Evolutionary conservation across 2,888 invertebrate genomes (phyloP), one percentile per base, ranked within the genome.

Genomic region (Phalera bucephala): DNA sequence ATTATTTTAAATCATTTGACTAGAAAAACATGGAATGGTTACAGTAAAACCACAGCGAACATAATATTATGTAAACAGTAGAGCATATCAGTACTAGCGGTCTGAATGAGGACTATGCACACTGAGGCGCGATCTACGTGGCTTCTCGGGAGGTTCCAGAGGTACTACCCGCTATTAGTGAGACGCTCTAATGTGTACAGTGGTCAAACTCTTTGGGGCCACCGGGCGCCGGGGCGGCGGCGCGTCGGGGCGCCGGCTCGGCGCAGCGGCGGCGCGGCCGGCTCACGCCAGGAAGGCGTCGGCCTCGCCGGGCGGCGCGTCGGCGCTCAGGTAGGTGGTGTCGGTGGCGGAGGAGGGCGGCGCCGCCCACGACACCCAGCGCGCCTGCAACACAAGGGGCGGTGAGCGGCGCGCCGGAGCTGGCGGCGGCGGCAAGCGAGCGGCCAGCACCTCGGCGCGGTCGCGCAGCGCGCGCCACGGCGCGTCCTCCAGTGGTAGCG

Each of bases 401-500:
- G 3, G 22, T 22, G 10, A 9, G 22, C 10, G 10, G 30, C 8
- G 28, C 2, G 13, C 12, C 25, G 21, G 9, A 21, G 11, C 40
- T 31, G 9, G 45, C 46, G 23, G 27, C 30, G 28, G 34, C 37
- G 35, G 50, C 15, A 31, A 28, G 49, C 33, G 27, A 47, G 25
- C 45, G 42, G 39, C 49, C 9, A 6, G 21, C 31, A 74, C 71
- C 64, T 72, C 69, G 1, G 74, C 74, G 22, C 57, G 55, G 45
- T 80, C 75, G 13, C 31, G 47, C 31, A 69, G 66, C 40, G 59
- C 45, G 64, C 70, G 44, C 74, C 83, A 27, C 72, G 74, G 20
- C 64, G 60, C 35, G 36, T 54, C 92, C 45, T 94, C 94, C 58
- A 95, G 91, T 69, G 94, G 93, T 31, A 96, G 93, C 41, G 95